Conservation (phyloP, 92 coral and sea anemone genomes). For the Anthopleura xanthogrammica region DNA sequence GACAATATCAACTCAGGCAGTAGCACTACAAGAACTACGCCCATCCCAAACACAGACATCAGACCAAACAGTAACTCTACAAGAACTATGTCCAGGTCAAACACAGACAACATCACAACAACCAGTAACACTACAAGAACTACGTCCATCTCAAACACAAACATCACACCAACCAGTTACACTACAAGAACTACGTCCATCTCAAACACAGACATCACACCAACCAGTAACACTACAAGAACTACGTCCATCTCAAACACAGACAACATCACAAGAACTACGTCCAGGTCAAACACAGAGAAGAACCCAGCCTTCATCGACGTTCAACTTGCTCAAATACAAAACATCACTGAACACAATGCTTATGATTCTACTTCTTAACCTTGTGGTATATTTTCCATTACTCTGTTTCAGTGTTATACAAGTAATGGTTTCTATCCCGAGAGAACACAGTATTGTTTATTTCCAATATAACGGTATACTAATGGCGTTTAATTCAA, state of each 20-base stretch:
- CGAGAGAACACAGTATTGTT: constrained; percentile 9
- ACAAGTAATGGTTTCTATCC: neutral
- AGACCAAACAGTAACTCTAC: neutral
- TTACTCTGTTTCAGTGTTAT: neutral
- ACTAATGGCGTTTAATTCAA: constrained; percentile 14
- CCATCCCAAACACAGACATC: neutral
- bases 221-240: neutral
- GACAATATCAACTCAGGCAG: neutral
- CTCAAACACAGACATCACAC: neutral
- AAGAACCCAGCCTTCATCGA: neutral
- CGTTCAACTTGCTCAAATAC: constrained; percentile 7
- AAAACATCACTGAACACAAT: constrained; percentile 13
- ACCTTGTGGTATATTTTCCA: constrained; percentile 13
- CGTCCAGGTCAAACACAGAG: neutral
- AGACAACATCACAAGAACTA: neutral
- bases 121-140: neutral
- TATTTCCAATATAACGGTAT: constrained; percentile 17
- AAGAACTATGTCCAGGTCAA: neutral
- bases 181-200: neutral
- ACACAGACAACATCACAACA: neutral
- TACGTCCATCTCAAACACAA: neutral
- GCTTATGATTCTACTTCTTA: neutral
- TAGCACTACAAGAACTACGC: neutral
- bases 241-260: neutral
- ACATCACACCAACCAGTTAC: neutral